Base-by-base conservation (phyloP, 2,113 vertebrate species). In the Plotosus lineatus region DNA sequence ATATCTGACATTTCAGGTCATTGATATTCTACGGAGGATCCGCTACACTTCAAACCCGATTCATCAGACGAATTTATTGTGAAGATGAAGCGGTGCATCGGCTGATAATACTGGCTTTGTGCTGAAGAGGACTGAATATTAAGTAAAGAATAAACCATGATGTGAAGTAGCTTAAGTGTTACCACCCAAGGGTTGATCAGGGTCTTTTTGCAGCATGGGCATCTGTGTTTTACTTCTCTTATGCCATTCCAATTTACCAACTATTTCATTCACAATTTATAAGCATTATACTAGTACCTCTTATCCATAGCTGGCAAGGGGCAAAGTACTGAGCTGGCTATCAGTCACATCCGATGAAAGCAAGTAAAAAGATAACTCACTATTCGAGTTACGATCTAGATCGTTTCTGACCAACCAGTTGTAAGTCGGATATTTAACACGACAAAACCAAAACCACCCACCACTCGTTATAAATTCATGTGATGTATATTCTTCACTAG, bases 1-100 rank as follows among this genome's bases (percentile, higher is more conserved):
- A 82, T 72, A 77, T 76, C 63, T 82, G 80, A 82, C 80, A 82
- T 77, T 82, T 82, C 50, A n/a, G 73, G 61, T 69, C 50, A 68
- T 82, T 77, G 73, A 69, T 77, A 82, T 82, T 76, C 80, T 48
- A 33, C 19, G 11, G 73, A 77, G 50, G 80, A 42, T 28, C 73
- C 6, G 60, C 40, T 48, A 51, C 28, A 58, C 75, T 77, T 77
- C 63, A 36, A 76, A 76, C 73, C 28, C 42, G 28, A 82, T 82
- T 75, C 61, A 69, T 77, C 50, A 33, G 51, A 53, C 2, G 11
- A 50, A 23, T 82, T 75, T 82, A 82, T 76, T 82, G 75, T 50
- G 48, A 40, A 58, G 63, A 76, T 78, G 44, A 78, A 65, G 36
- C 11, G 46, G 50, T 55, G 10, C 28, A 23, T 55, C 38, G 21